Evolutionary conservation across 2,888 invertebrate genomes (phyloP), one percentile per base, ranked within the genome.

Genomic region (Dryobota labecula): DNA sequence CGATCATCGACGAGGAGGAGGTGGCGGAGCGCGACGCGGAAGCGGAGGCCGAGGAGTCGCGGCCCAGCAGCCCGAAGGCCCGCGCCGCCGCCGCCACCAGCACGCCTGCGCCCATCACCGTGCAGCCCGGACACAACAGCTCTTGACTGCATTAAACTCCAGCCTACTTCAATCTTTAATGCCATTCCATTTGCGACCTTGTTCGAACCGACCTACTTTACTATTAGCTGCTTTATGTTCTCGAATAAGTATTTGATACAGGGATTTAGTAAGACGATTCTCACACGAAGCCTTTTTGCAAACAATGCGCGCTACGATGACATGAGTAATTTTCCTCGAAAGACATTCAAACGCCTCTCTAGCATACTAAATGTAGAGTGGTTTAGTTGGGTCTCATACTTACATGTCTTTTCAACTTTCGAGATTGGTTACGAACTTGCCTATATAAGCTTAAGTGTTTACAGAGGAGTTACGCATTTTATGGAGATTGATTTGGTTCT

Each of bases 1-100:
- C 98, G 80, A 98, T 98, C 91, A 98, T 98, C 90, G 98, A 98
- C 88, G 98, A 98, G 89, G 98, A 98, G 86, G 98, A 98, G 82
- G 97, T 98, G 82, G 96, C 96, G 36, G 97, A 97, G 76, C 91
- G 92, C 7, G 96, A 95, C 78, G 93, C 92, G 20, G 96, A 95
- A 81, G 90, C 88, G 1, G 92, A 92, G 61, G 89, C 85, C 2
- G 87, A 88, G 6, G 77, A 83, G n/a, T 86, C 90, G 9, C 89
- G 90, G 9, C 86, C 86, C 38, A 83, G 89, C 71, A 84, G 84
- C 83, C 92, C 80, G 2, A 82, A 86, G 18, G 76, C 88, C 0
- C 75, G 70, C 18, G 73, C 88, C 13, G 90, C 94, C n/a, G 76
- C 86, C 43, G 90, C 94, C 30, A 86, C 87, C 87, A 92, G 92